Percentiles rank a stretch among this genome's conserved stretches.
These are phyloP conservation scores for Bettongia penicillata DNA, from an alignment of 2,113 vertebrate species.

Conservation along the genomic window DNA sequence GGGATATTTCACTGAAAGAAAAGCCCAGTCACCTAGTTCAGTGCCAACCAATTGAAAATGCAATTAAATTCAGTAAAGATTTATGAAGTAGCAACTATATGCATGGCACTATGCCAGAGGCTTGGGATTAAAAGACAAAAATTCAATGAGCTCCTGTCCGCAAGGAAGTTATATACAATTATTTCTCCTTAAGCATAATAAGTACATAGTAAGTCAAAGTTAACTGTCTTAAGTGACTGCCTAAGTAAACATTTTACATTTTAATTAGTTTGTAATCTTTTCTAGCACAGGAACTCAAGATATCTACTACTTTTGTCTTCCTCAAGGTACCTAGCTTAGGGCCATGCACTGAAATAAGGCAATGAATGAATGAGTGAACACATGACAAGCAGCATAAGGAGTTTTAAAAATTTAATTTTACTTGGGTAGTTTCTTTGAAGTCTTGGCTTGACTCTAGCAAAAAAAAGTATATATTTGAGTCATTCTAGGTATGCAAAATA, in stretches of 20 bases:
- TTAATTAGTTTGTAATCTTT: not conserved
- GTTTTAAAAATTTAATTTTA: not conserved
- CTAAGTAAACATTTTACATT: not conserved
- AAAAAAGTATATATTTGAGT: not conserved
- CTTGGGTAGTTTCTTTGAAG: not conserved
- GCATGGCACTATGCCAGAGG: not conserved
- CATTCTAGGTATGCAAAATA: not conserved
- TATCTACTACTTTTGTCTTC: not conserved
- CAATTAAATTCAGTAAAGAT: not conserved
- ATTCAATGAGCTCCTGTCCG: not conserved
- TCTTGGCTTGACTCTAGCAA: not conserved
- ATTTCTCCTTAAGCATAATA: not conserved
- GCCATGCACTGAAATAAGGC: not conserved
- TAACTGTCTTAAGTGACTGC: not conserved
- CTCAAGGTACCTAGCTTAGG: not conserved
- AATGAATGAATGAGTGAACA: not conserved
- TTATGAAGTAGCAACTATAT: not conserved
- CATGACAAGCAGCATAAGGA: not conserved
- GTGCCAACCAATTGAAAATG: not conserved
- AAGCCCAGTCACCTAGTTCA: not conserved
- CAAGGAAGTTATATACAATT: not conserved
- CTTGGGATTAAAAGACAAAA: not conserved
- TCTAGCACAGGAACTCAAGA: not conserved
- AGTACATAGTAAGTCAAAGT: not conserved
- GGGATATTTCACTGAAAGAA: not conserved